Evolutionary conservation across 1,140 invertebrate genomes (phyloP), one percentile per base, ranked within the genome.

Genomic region (Branchinecta lynchi): DNA sequence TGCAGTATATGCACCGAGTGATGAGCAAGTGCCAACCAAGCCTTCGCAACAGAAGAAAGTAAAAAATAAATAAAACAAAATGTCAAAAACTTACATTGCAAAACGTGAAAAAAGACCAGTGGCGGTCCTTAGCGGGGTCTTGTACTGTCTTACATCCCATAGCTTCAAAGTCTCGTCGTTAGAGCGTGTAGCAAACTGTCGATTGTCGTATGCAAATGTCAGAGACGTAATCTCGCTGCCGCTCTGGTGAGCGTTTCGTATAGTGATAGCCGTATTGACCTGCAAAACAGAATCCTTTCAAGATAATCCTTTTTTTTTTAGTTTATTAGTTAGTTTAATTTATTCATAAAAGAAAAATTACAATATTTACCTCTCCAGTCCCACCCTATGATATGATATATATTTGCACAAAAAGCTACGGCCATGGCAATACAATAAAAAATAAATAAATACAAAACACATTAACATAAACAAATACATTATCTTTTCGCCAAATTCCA

Each of bases 91-190:
- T 78, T 78, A 84, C 83, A 77, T 91, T 83, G 76, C 73, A 75
- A 93, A 98, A 73, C 89, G 83, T 21, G 92, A 93, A 73, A 86
- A 92, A 0, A 98, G 80, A 75, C 86, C 80, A 0, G 79, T 78
- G 10, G 85, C 86, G 6, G 82, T 81, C 70, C 87, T 82, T 0
- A 98, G 66, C 0, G 90, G 86, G 70, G 86, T 81, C 77, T 92
- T 96, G 45, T 93, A 89, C 20, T 86, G 83, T 70, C 92, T 82
- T 0, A 96, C 76, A 77, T 98, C 94, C 93, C 94, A 99, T 3
- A 99, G 75, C 79, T 98, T 99, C 68, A 99, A 77, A 0, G 92
- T 95, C 72, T 94, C 92, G 77, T 99, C 96, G 74, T 90, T 89
- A 70, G 87, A 86, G 73, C 96, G 83, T 0, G 90, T 90, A 0